phyloP scores from a whole-genome alignment of 2,888 invertebrate genomes.

The Pyrochroa serraticornis region DNA sequence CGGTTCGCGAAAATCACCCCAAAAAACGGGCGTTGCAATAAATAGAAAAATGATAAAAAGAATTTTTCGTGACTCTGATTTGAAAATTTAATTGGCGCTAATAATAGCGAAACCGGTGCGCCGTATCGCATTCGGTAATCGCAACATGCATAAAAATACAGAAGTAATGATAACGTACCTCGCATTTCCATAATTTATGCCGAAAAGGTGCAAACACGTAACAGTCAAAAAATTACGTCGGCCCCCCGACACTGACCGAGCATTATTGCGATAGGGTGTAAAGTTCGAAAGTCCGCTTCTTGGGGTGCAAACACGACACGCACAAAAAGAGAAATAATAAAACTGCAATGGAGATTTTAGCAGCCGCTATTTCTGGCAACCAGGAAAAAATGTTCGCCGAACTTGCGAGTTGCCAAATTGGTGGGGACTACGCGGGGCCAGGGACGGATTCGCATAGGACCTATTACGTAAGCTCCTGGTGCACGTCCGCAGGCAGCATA shows the following conservation, averaged over 20 bases:
- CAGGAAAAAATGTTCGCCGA: slow-evolving; percentile 56
- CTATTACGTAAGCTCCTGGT: slow-evolving; percentile 55
- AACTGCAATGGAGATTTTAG: slow-evolving; percentile 48
- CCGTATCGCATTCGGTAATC: too few species aligned
- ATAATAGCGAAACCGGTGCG: too few species aligned
- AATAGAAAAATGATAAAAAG: not conserved
- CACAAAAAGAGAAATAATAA: slow-evolving; percentile 28
- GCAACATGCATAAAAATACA: not conserved
- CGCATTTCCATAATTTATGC: slow-evolving; percentile 54
- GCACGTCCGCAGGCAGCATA: slow-evolving; percentile 50
- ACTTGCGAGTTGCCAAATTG: slow-evolving; percentile 55
- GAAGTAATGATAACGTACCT: slow-evolving; percentile 45
- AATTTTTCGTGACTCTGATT: too few species aligned
- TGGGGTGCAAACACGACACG: slow-evolving; percentile 18
- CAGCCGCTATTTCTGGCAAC: slow-evolving; percentile 58
- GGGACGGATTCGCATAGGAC: slow-evolving; percentile 51
- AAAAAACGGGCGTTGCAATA: slow-evolving; percentile 4
- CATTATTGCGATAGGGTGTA: slow-evolving; percentile 10
- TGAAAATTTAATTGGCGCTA: too few species aligned
- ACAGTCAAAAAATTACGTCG: slow-evolving; percentile 6
- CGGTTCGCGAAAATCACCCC: not conserved
- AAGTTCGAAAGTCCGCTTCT: not conserved
- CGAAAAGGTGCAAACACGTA: slow-evolving; percentile 25
- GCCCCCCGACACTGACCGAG: slow-evolving; percentile 10
- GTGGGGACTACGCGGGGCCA: slow-evolving; percentile 45